Percentiles rank a stretch among this genome's conserved stretches.
These are phyloP conservation scores for Tiphia femorata DNA, from an alignment of 2,888 invertebrate species.

Conservation along the genomic window DNA sequence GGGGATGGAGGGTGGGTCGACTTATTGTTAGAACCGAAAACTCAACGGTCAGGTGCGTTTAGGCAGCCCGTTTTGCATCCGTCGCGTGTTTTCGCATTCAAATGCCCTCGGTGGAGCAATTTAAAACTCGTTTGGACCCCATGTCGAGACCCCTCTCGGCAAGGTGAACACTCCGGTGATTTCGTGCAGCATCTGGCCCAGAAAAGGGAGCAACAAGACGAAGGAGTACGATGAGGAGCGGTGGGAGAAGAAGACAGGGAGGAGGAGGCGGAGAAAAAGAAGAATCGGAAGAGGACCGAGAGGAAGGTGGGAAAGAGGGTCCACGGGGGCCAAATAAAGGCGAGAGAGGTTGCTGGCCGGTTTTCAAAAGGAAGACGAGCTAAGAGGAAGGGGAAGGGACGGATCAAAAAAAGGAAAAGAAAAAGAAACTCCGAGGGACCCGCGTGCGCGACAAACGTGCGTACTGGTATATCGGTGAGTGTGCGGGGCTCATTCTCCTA, in stretches of 20 bases:
- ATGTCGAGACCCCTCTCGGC: slow-evolving; percentile 28
- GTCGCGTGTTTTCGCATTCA: slow-evolving; percentile 51
- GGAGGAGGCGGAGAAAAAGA: slow-evolving; percentile 20
- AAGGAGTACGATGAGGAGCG: slow-evolving; percentile 1
- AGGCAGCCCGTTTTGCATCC: slow-evolving; percentile 34
- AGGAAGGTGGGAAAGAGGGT: no score
- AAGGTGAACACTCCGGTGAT: slow-evolving; percentile 30
- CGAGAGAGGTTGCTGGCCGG: slow-evolving; percentile 20
- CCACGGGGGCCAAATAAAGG: slow-evolving; percentile 31
- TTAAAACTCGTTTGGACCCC: slow-evolving; percentile 61
- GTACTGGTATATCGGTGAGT: no score
- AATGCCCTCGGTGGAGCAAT: slow-evolving; percentile 50
- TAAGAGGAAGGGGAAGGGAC: slow-evolving; percentile 10
- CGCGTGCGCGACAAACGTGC: neutral
- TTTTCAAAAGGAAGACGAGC: slow-evolving; percentile 46
- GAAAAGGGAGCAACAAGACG: slow-evolving; percentile 8
- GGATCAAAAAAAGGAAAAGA: no score
- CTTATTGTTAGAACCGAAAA: slow-evolving; percentile 2
- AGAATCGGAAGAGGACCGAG: slow-evolving; percentile 19
- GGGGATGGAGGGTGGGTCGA: neutral
- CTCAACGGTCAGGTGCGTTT: slow-evolving; percentile 36
- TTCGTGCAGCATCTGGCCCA: slow-evolving; percentile 53
- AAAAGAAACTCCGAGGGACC: no score
- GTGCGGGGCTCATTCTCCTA: slow-evolving; percentile 27
- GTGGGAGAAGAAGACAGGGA: slow-evolving; percentile 3